Evolutionary conservation across 2,797 vertebrate species (phyloP).

Genomic region (Eutrigla gurnardus): DNA sequence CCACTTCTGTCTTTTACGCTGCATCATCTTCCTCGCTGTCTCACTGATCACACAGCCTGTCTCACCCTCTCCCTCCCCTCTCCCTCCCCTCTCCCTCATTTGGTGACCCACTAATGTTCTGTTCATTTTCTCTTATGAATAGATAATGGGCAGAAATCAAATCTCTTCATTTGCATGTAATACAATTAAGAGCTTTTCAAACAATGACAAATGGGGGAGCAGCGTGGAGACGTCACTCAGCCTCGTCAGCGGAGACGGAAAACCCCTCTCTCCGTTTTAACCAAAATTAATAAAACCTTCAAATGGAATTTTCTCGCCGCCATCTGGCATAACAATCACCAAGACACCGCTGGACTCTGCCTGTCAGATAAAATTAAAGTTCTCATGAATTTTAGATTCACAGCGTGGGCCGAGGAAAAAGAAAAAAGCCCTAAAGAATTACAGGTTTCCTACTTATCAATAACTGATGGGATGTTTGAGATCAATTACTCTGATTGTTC

Average conservation of each 20-base stretch:
- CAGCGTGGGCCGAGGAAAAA: not conserved
- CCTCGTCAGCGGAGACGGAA: conserved; percentile 88
- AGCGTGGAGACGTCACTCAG: conserved; percentile 95
- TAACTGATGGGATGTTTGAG: not conserved
- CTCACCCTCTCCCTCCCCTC: not conserved
- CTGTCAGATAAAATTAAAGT: conserved; percentile 74
- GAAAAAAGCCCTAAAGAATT: not conserved
- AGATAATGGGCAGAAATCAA: conserved; percentile 97
- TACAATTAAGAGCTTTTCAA: conserved; percentile 98
- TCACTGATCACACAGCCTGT: conserved; percentile 47
- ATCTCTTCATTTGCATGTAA: conserved; percentile 99
- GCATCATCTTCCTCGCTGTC: conserved; percentile 24
- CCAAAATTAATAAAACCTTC: conserved; percentile 93
- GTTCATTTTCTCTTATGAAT: conserved; percentile 97
- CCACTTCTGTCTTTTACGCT: conserved; percentile 23
- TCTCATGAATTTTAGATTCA: conserved; percentile 60
- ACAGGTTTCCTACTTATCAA: not conserved
- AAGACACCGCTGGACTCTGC: conserved; percentile 77
- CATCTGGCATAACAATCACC: conserved; percentile 88
- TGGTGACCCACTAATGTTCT: conserved; percentile 94
- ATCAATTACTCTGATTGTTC: not conserved
- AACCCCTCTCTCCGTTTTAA: conserved; percentile 87
- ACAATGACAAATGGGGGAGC: conserved; percentile 96
- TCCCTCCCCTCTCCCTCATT: conserved; percentile 49
- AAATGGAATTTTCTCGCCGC: conserved; percentile 89